Conservation (phyloP, 2,113 vertebrate species). For the Strix uralensis region DNA sequence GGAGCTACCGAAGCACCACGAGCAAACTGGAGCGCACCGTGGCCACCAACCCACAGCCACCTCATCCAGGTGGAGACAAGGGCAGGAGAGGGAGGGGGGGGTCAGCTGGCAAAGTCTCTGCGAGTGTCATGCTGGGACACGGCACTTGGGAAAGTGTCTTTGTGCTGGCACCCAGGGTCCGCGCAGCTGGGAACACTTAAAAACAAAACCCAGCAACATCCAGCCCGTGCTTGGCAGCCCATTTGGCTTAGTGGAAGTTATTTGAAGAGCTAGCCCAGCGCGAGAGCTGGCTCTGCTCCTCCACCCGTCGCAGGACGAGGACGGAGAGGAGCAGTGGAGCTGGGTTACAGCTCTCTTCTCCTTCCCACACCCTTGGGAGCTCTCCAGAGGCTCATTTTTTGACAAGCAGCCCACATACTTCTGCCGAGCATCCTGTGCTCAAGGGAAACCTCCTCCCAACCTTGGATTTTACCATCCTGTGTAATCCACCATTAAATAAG, state of each 20-base stretch:
- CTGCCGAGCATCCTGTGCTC: neutral
- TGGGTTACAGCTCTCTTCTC: neutral
- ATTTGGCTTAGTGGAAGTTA: neutral
- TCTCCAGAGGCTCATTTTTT: fast-evolving
- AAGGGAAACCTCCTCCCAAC: neutral
- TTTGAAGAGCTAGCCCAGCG: neutral
- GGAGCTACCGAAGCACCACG: neutral
- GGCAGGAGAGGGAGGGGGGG: neutral
- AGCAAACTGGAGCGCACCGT: neutral
- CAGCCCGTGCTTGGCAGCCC: neutral
- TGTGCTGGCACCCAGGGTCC: conserved; percentile 1
- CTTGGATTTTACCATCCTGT: neutral
- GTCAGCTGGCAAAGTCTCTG: neutral
- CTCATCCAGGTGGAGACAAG: neutral
- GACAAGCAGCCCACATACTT: neutral
- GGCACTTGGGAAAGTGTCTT: neutral
- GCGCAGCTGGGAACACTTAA: neutral
- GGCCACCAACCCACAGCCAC: neutral
- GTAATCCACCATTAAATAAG: neutral
- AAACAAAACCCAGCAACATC: conserved; percentile 10
- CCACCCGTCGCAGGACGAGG: fast-evolving
- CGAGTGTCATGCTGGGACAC: neutral
- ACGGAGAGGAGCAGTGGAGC: neutral
- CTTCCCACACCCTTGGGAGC: neutral
- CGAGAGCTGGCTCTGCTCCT: neutral